Conservation (phyloP, 2,797 vertebrate genomes). For the Apodemus agrarius region DNA sequence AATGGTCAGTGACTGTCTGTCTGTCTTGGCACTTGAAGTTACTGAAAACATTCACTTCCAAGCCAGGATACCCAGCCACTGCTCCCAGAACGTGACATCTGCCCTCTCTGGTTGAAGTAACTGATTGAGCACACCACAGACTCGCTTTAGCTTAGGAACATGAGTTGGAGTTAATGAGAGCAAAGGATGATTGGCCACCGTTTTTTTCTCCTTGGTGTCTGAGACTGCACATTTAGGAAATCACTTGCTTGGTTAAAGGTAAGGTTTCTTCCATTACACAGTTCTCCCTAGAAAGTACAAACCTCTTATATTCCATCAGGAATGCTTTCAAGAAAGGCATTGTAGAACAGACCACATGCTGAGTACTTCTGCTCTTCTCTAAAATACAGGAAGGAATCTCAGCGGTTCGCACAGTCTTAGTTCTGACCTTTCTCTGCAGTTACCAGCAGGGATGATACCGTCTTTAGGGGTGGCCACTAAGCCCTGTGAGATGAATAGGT, state of each 20-base stretch:
- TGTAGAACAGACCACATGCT: background rate
- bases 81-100: background rate
- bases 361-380: background rate
- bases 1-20: background rate
- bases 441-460: background rate
- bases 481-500: background rate
- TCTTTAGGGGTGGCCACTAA: background rate
- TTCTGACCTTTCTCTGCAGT: background rate
- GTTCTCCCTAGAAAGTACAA: background rate
- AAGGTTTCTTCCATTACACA: background rate
- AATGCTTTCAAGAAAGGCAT: background rate
- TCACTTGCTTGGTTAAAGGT: constrained; percentile 27
- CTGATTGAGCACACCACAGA: background rate
- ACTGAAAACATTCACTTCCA: background rate
- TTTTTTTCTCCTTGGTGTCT: background rate
- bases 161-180: background rate
- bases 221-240: background rate
- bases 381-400: background rate
- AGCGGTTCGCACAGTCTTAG: background rate
- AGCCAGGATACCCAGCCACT: too few species aligned
- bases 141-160: background rate
- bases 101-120: background rate
- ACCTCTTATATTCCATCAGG: background rate
- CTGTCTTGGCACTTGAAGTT: background rate
- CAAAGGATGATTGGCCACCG: background rate